Evolutionary conservation across 2,797 vertebrate genomes (phyloP).

Genomic region (Acanthurus tractus): DNA sequence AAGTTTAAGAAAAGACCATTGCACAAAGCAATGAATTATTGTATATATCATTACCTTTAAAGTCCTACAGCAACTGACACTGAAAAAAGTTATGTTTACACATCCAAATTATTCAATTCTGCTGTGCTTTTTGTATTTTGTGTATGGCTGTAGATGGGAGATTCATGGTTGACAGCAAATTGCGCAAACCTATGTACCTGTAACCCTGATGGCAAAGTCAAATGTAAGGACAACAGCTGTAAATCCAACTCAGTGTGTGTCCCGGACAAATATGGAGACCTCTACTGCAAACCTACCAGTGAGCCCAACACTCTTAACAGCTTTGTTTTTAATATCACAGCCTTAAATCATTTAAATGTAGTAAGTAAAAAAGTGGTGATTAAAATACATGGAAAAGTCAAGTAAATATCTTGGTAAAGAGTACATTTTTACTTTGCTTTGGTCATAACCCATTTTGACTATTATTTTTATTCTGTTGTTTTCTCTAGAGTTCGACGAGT

Average conservation of each 20-base stretch:
- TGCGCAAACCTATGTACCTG: constrained; percentile 85
- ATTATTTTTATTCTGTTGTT: rapidly evolving
- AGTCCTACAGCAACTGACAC: no score
- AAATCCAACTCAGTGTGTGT: constrained; percentile 76
- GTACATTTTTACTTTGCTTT: not conserved
- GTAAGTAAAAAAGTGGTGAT: not conserved
- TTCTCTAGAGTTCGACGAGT: constrained; percentile 79
- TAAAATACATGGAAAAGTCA: not conserved
- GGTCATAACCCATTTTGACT: not conserved
- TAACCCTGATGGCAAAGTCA: constrained; percentile 58
- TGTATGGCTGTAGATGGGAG: constrained; percentile 80
- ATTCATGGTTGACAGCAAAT: constrained; percentile 83
- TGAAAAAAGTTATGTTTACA: no score
- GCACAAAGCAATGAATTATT: no score
- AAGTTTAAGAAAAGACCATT: no score
- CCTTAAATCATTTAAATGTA: no score
- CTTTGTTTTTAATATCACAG: not conserved
- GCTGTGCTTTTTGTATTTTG: not conserved
- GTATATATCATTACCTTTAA: no score
- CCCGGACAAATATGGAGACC: constrained; percentile 74
- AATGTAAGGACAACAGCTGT: constrained; percentile 78
- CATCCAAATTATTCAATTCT: no score
- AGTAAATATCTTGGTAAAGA: no score
- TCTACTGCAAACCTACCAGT: constrained; percentile 84
- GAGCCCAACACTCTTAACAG: constrained; percentile 49